These are phyloP conservation scores for Aleiodes sp. DNA, from an alignment of 1,140 invertebrate genomes.

Conservation along the genomic window DNA sequence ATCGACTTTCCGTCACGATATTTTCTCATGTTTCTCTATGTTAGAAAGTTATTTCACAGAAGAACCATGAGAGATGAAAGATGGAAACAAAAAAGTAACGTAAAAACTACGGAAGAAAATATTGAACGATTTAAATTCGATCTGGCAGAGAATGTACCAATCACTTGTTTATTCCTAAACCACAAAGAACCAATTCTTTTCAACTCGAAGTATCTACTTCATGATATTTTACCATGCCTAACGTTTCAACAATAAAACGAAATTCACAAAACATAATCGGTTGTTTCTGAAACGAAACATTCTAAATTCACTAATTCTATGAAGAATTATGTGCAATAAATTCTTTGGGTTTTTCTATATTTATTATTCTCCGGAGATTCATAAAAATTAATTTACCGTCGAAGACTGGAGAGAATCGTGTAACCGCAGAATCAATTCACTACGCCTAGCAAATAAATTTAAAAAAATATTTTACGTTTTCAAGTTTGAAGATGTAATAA, in stretches of 20 bases:
- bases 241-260: too few species aligned
- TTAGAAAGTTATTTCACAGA: slow-evolving; percentile 32
- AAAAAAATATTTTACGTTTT: too few species aligned
- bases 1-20: slow-evolving; percentile 29
- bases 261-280: not conserved
- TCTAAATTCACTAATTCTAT: too few species aligned
- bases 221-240: slow-evolving; percentile 3
- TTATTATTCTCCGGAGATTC: too few species aligned
- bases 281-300: too few species aligned
- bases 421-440: too few species aligned
- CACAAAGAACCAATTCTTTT: slow-evolving; percentile 3
- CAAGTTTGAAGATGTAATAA: too few species aligned
- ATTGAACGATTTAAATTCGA: slow-evolving; percentile 11
- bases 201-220: not conserved
- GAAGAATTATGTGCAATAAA: too few species aligned
- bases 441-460: too few species aligned
- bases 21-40: slow-evolving; percentile 6
- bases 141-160: slow-evolving; percentile 13
- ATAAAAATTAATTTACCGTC: too few species aligned
- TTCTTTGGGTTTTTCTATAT: too few species aligned
- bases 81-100: slow-evolving; percentile 8
- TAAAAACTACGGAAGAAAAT: slow-evolving; percentile 1
- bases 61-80: slow-evolving; percentile 13
- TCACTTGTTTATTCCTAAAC: slow-evolving; percentile 7
- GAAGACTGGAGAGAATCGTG: too few species aligned